Evolutionary conservation across 2,113 vertebrate genomes (phyloP), one percentile per base, ranked within the genome.

Genomic region (Empidonax traillii): DNA sequence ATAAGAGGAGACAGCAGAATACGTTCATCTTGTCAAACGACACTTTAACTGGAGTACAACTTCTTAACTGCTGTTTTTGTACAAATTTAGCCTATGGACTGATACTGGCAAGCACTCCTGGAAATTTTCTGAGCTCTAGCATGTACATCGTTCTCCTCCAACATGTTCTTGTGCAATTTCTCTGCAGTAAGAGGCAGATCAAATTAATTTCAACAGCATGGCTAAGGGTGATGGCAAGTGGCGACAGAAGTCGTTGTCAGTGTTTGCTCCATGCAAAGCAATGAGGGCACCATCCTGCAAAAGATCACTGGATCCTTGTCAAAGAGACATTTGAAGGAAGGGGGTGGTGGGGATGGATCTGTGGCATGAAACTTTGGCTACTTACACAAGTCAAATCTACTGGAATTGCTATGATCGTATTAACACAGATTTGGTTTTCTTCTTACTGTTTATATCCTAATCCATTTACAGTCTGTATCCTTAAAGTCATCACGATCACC

Each of bases 21-120:
- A 65, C 2, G 7, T 96, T 95, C 89, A 49, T 96, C 89, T 95
- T 95, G 92, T 95, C 94, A 93, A 93, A 91, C 0, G 9, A 88
- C 91, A 86, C 89, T 96, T 94, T 91, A 95, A 92, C 67, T 80
- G 80, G 74, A 95, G 75, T 95, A 93, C 85, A 89, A 67, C 83
- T 95, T 87, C 89, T 94, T 95, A 94, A 90, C 92, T 92, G 85
- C 74, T 93, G 75, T 94, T 88, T 96, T 97, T 85, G 87, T 97
- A 89, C 91, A 95, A 94, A 93, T 95, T 95, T 97, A 97, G 89
- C 87, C 95, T 96, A 91, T 75, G 87, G 89, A 96, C 87, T 85
- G 93, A 89, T 95, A 89, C 72, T 85, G 79, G 75, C 90, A 91
- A 91, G 77, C 66, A 94, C 49, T 33, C 33, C 58, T 92, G 85